Evolutionary conservation across 1,140 invertebrate genomes (phyloP).

Genomic region (Lerema accius): DNA sequence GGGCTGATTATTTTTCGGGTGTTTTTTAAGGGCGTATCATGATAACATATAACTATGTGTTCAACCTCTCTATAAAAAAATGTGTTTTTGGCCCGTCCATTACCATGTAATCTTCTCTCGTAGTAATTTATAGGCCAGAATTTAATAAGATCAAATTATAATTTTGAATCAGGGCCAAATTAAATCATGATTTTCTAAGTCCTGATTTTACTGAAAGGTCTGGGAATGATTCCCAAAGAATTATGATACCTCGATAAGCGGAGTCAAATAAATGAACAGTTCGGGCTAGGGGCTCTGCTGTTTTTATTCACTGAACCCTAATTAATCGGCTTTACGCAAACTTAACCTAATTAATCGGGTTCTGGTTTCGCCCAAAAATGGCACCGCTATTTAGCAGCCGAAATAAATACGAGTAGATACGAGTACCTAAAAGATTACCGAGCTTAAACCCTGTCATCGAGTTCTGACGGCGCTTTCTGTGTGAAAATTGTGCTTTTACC

Average conservation of each 20-base stretch:
- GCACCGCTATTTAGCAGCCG: slow-evolving; percentile 14
- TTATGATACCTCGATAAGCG: not conserved
- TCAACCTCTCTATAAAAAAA: too few species aligned
- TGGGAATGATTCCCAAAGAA: not conserved
- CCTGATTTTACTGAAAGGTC: not conserved
- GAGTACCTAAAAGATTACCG: slow-evolving; percentile 14
- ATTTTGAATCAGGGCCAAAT: too few species aligned
- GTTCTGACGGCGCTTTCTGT: too few species aligned
- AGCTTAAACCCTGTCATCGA: slow-evolving; percentile 14
- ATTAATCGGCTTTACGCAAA: not conserved
- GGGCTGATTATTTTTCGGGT: too few species aligned
- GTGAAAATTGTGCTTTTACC: too few species aligned
- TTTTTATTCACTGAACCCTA: not conserved
- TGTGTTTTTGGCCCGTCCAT: too few species aligned
- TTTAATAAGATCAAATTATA: too few species aligned
- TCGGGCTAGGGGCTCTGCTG: not conserved
- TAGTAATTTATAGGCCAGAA: too few species aligned
- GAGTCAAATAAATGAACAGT: not conserved
- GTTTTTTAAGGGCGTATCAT: too few species aligned
- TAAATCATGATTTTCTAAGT: not conserved
- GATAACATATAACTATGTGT: too few species aligned
- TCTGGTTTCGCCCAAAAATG: slow-evolving; percentile 1
- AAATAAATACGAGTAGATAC: slow-evolving; percentile 14
- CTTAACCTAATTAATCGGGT: not conserved
- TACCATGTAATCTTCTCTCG: too few species aligned